Conservation (phyloP, 1,140 invertebrate genomes). For the Sinonovacula constricta region DNA sequence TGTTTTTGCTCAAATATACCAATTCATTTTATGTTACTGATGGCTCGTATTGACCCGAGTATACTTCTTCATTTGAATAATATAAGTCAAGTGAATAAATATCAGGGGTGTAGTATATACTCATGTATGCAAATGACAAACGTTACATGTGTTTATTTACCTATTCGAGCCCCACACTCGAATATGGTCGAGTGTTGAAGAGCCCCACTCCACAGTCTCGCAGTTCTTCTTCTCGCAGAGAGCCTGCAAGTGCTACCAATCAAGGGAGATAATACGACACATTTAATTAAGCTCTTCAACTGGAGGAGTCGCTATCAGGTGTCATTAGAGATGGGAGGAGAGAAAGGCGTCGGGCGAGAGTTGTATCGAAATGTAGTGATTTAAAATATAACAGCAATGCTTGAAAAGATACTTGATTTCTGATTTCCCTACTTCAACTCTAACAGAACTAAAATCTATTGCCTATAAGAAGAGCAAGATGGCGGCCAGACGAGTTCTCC, state of each 20-base stretch:
- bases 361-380: conserved; percentile 39
- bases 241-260: neutral
- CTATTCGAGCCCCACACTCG: conserved; percentile 1
- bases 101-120: too few species aligned
- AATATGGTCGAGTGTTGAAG: neutral
- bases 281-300: conserved; percentile 50
- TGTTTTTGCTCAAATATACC: too few species aligned
- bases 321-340: too few species aligned
- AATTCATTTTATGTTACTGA: too few species aligned
- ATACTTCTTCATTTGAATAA: too few species aligned
- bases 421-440: too few species aligned
- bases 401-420: conserved; percentile 30
- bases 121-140: too few species aligned
- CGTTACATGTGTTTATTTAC: too few species aligned
- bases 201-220: neutral
- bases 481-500: conserved; percentile 16
- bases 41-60: too few species aligned
- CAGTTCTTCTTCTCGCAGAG: neutral
- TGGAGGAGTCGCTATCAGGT: conserved; percentile 37
- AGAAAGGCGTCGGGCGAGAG: conserved; percentile 16
- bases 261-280: conserved; percentile 1
- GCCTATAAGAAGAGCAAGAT: too few species aligned
- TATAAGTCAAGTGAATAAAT: too few species aligned
- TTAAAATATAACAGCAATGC: conserved; percentile 44
- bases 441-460: too few species aligned